Percentiles rank a stretch among this genome's conserved stretches.
Conservation (phyloP, 37 sponge, comb jelly and placozoan species). For the Axinella damicornis region DNA sequence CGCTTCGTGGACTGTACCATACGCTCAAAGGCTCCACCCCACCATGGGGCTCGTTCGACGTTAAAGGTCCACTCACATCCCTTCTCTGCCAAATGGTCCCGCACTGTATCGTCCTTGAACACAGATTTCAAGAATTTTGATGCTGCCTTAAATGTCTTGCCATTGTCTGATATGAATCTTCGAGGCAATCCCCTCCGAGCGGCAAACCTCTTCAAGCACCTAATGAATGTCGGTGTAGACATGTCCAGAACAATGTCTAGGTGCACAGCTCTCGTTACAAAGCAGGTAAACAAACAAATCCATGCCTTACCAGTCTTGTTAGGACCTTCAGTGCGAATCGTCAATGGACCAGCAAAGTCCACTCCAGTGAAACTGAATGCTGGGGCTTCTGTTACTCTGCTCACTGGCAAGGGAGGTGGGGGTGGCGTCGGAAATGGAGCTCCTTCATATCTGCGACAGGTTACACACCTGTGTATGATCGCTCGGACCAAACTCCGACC, state of each 20-base stretch:
- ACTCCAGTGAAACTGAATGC: slow-evolving; percentile 17
- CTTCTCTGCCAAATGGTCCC: too few species aligned
- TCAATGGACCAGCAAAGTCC: slow-evolving; percentile 48
- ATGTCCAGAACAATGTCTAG: background rate
- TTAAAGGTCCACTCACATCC: too few species aligned
- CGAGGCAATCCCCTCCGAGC: slow-evolving; percentile 12
- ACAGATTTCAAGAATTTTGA: background rate
- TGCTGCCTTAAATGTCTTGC: background rate
- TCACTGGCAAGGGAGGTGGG: slow-evolving; percentile 18
- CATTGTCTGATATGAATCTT: slow-evolving; percentile 13
- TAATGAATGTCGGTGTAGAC: background rate
- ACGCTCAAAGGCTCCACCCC: slow-evolving; percentile 31
- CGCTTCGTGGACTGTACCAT: slow-evolving; percentile 30
- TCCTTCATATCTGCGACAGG: slow-evolving; percentile 21
- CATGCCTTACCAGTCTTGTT: background rate
- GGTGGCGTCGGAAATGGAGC: background rate
- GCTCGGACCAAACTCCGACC: background rate
- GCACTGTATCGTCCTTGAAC: too few species aligned
- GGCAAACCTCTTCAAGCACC: background rate
- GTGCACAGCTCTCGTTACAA: background rate
- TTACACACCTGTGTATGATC: slow-evolving; percentile 11
- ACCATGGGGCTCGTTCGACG: slow-evolving; percentile 34
- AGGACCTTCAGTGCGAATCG: background rate
- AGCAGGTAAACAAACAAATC: slow-evolving; percentile 25
- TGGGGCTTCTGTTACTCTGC: slow-evolving; percentile 13